A percentile compares a stretch with the other conserved stretches of the same genome.
phyloP scores from a whole-genome alignment of 2,797 vertebrate genomes.

The Lepilemur septentrionalis region DNA sequence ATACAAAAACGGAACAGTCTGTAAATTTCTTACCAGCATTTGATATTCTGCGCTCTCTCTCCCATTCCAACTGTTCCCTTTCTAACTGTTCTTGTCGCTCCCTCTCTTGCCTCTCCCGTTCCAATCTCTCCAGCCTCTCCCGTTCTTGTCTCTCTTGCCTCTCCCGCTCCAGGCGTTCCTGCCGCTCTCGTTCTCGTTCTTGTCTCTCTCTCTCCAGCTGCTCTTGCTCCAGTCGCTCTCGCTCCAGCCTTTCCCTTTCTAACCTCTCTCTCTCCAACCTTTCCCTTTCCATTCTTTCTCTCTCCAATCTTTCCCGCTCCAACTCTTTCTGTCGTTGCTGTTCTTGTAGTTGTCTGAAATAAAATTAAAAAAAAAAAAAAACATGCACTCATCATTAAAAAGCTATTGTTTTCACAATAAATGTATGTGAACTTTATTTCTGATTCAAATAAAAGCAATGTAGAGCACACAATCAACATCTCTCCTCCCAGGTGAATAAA shows the following conservation, averaged over 20 bases:
- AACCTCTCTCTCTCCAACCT: constrained; percentile 84
- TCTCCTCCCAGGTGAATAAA: not conserved
- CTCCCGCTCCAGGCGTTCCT: constrained; percentile 85
- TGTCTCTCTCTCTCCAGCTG: constrained; percentile 87
- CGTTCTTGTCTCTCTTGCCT: constrained; percentile 87
- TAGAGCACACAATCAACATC: not conserved
- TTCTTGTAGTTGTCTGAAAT: constrained; percentile 90
- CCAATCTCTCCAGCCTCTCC: constrained; percentile 84
- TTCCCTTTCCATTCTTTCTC: constrained; percentile 86
- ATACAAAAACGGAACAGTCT: not conserved
- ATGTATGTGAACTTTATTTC: not conserved
- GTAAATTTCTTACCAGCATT: constrained; percentile 91
- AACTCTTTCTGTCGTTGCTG: constrained; percentile 90
- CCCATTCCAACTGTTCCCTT: constrained; percentile 95
- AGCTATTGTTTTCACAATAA: not conserved
- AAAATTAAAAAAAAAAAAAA: constrained; percentile 38
- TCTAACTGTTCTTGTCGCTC: constrained; percentile 88
- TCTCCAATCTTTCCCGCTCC: constrained; percentile 87
- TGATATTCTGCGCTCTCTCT: constrained; percentile 93
- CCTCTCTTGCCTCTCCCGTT: constrained; percentile 87
- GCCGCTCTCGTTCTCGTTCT: constrained; percentile 85
- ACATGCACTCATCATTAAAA: not conserved
- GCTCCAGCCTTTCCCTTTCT: constrained; percentile 85
- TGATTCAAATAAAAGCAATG: not conserved
- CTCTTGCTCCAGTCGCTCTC: constrained; percentile 84